Conservation (phyloP, 2,888 invertebrate genomes). For the Nycteola revayana region DNA sequence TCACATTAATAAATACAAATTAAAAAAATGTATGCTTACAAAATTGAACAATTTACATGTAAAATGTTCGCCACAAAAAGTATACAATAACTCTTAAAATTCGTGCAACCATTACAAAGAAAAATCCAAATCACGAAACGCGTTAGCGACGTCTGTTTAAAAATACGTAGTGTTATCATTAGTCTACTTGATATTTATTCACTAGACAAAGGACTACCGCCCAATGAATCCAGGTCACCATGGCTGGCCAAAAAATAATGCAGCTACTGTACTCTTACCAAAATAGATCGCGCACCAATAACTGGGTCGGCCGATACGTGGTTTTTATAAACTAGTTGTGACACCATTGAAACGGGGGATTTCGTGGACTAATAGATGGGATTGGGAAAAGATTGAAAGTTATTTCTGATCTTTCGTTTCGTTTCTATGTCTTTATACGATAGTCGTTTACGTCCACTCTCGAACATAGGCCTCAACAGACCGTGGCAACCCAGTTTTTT, state of each 20-base stretch:
- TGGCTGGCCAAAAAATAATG: slow-evolving; percentile 70
- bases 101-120: too few species aligned
- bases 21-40: too few species aligned
- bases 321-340: slow-evolving; percentile 31
- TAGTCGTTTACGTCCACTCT: too few species aligned
- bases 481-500: too few species aligned
- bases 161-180: neutral
- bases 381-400: too few species aligned
- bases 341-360: slow-evolving; percentile 13
- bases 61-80: too few species aligned
- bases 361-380: slow-evolving; percentile 2
- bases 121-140: too few species aligned
- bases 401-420: neutral
- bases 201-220: slow-evolving; percentile 33
- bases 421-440: slow-evolving; percentile 16
- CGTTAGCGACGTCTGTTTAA: too few species aligned
- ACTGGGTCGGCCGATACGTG: slow-evolving; percentile 60
- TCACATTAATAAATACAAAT: too few species aligned
- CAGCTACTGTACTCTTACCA: slow-evolving; percentile 66
- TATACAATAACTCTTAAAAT: too few species aligned
- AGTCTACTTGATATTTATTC: slow-evolving; percentile 18
- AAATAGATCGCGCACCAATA: slow-evolving; percentile 67
- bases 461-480: too few species aligned
- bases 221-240: slow-evolving; percentile 57
- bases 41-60: too few species aligned